These are phyloP conservation scores for Pygoscelis antarcticus DNA, from an alignment of 2,113 vertebrate species.

Conservation along the genomic window DNA sequence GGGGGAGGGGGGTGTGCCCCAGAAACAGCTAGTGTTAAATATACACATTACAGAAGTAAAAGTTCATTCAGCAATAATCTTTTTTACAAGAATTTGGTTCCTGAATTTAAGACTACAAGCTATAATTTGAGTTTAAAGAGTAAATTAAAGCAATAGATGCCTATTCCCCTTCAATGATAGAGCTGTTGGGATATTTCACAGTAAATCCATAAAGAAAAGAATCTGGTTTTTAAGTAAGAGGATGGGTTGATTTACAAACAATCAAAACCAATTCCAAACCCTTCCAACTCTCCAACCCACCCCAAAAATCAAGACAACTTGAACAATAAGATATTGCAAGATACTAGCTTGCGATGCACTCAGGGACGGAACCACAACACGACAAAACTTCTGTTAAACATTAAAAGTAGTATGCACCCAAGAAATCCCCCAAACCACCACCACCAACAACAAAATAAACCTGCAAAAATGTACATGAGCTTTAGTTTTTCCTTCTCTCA, in stretches of 20 bases:
- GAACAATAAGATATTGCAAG: background rate
- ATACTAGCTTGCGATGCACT: background rate
- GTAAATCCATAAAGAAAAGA: background rate
- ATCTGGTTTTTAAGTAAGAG: no score
- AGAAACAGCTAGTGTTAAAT: background rate
- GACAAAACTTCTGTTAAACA: background rate
- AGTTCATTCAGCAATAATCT: background rate
- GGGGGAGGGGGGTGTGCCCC: rapidly evolving
- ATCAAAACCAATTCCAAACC: background rate
- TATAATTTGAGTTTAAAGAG: background rate
- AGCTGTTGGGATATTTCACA: background rate
- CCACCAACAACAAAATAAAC: background rate
- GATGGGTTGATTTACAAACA: no score
- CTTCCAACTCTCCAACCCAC: background rate
- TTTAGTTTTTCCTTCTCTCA: background rate
- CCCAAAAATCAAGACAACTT: background rate
- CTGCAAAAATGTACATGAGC: background rate
- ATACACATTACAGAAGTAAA: background rate
- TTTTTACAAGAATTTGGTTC: background rate
- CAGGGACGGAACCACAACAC: background rate
- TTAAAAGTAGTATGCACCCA: background rate
- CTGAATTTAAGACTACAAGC: background rate
- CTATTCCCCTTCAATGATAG: background rate
- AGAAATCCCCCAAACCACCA: background rate
- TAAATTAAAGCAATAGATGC: background rate